Percentiles rank a stretch among this genome's conserved stretches.
Conservation (phyloP, 1,140 invertebrate species). For the Trichomalopsis sarcophagae region DNA sequence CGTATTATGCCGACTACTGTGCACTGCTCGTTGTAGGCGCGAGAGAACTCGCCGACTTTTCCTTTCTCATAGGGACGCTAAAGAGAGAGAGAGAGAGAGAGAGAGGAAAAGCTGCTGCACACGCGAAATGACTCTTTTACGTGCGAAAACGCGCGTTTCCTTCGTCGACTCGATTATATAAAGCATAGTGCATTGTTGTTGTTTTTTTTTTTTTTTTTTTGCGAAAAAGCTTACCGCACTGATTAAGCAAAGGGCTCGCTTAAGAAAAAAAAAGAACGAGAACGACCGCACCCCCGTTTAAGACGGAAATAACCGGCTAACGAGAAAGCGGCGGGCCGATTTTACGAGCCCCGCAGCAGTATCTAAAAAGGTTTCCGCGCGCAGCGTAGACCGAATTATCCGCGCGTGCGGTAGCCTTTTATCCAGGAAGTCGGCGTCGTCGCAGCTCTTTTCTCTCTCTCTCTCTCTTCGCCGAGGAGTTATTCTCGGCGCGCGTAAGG, state of each 20-base stretch:
- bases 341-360: neutral
- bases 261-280: neutral
- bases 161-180: neutral
- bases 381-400: conserved; percentile 32
- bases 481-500: conserved; percentile 46
- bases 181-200: neutral
- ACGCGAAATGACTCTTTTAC: conserved; percentile 40
- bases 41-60: conserved; percentile 36
- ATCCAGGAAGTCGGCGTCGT: conserved; percentile 50
- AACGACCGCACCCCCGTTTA: neutral
- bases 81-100: neutral
- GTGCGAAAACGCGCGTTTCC: conserved; percentile 15
- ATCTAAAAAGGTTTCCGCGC: conserved; percentile 16
- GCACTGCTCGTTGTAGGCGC: neutral
- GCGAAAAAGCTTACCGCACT: neutral
- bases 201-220: neutral
- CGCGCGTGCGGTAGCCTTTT: conserved; percentile 28
- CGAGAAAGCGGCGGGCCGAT: conserved; percentile 19
- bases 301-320: conserved; percentile 36
- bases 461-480: neutral
- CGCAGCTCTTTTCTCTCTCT: conserved; percentile 10
- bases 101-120: neutral
- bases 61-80: conserved; percentile 29
- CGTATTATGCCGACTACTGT: neutral
- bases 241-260: neutral